Conservation (phyloP, 2,797 vertebrate species). For the Gymnoscopelus braueri region DNA sequence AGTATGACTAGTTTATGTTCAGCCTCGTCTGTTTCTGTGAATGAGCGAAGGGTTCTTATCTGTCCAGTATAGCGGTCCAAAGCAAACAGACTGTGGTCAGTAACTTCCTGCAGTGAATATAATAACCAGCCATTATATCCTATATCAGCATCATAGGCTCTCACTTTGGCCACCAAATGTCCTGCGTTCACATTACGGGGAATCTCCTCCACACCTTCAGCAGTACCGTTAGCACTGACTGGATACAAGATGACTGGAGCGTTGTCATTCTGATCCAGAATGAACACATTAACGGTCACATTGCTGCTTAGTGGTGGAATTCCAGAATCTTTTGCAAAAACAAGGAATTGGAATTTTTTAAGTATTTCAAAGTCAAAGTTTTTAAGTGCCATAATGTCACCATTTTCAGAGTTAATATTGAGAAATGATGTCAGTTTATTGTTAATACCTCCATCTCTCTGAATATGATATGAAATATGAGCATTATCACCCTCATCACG, state of each 20-base stretch:
- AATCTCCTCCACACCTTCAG: constrained; percentile 66
- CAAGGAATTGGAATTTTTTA: constrained; percentile 78
- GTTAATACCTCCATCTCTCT: constrained; percentile 49
- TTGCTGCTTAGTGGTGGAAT: constrained; percentile 71
- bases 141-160: constrained; percentile 66
- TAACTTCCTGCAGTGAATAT: constrained; percentile 59
- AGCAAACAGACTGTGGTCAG: constrained; percentile 51
- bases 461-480: constrained; percentile 64
- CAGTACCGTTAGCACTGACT: constrained; percentile 64
- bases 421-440: constrained; percentile 59
- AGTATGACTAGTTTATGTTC: constrained; percentile 57
- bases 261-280: constrained; percentile 86
- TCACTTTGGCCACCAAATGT: constrained; percentile 67
- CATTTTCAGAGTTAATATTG: constrained; percentile 78
- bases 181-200: constrained; percentile 65
- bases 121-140: constrained; percentile 73
- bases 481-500: constrained; percentile 72
- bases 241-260: constrained; percentile 74
- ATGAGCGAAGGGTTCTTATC: constrained; percentile 50
- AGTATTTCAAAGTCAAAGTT: constrained; percentile 85
- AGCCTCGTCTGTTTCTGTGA: constrained; percentile 57
- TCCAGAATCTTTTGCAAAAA: constrained; percentile 77
- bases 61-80: constrained; percentile 61
- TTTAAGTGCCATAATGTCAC: constrained; percentile 80
- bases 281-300: constrained; percentile 81